These are phyloP conservation scores for Nilaparvata lugens DNA, from an alignment of 1,140 invertebrate genomes.

Conservation along the genomic window DNA sequence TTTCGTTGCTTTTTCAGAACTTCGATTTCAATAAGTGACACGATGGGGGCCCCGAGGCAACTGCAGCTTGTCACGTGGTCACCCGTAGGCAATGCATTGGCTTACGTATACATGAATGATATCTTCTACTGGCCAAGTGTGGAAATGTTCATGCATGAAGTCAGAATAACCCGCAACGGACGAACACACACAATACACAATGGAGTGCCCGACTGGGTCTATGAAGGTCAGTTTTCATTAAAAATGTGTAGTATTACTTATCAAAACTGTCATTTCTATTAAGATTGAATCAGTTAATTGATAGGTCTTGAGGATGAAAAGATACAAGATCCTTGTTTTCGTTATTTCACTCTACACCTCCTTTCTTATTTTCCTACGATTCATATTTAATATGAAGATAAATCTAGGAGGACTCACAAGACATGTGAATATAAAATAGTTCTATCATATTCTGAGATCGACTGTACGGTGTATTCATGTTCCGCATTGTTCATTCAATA, in stretches of 20 bases:
- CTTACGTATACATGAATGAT: slow-evolving; percentile 72
- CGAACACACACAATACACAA: slow-evolving; percentile 51
- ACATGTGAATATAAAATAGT: too few species aligned
- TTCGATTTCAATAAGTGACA: slow-evolving; percentile 29
- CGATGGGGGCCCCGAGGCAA: slow-evolving; percentile 30
- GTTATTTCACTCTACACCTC: too few species aligned
- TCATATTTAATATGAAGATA: too few species aligned
- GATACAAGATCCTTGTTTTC: too few species aligned
- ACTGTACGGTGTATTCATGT: too few species aligned
- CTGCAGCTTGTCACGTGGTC: slow-evolving; percentile 46
- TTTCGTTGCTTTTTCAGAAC: neutral
- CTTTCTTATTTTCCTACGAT: too few species aligned
- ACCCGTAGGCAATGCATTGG: slow-evolving; percentile 54
- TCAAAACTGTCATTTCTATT: too few species aligned
- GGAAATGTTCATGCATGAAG: slow-evolving; percentile 34
- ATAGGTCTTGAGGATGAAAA: too few species aligned
- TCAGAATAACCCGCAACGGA: slow-evolving; percentile 40
- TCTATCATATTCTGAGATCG: too few species aligned
- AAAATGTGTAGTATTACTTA: neutral
- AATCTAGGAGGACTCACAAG: too few species aligned
- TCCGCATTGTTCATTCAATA: too few species aligned
- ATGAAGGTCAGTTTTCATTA: slow-evolving; percentile 48
- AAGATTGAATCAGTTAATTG: too few species aligned
- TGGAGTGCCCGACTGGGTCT: slow-evolving; percentile 71
- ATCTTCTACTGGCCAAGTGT: slow-evolving; percentile 56